phyloP scores from a whole-genome alignment of 2,888 invertebrate genomes.

The Lochmaea crataegi region DNA sequence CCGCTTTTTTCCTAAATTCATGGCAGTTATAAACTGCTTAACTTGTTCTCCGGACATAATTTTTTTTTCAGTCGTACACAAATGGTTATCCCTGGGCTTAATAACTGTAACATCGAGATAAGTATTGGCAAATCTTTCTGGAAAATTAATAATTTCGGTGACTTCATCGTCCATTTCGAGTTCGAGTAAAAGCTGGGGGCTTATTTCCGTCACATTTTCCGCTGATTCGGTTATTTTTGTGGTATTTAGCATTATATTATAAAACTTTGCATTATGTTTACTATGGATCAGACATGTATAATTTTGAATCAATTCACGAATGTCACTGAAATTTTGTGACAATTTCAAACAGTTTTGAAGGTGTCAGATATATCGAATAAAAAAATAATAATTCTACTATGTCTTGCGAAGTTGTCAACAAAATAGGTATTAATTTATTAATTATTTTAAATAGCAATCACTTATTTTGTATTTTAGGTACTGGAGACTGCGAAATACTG shows the following conservation, averaged over 20 bases:
- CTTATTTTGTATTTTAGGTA: slow-evolving; percentile 39
- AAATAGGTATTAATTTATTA: slow-evolving; percentile 40
- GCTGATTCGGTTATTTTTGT: slow-evolving; percentile 34
- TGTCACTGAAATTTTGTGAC: slow-evolving; percentile 20
- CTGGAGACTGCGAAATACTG: slow-evolving; percentile 49
- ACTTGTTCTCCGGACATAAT: slow-evolving; percentile 52
- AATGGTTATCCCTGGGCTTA: slow-evolving; percentile 53
- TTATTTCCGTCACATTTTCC: slow-evolving; percentile 41
- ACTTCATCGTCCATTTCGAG: slow-evolving; percentile 60
- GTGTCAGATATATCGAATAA: slow-evolving; percentile 1
- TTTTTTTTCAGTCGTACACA: slow-evolving; percentile 48
- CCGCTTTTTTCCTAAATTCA: slow-evolving; percentile 49
- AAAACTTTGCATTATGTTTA: slow-evolving; percentile 39
- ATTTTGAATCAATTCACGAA: slow-evolving; percentile 37
- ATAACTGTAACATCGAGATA: slow-evolving; percentile 61
- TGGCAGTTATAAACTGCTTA: slow-evolving; percentile 52
- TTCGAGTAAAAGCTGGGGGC: slow-evolving; percentile 58
- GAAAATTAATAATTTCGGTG: slow-evolving; percentile 55
- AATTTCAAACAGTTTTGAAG: neutral
- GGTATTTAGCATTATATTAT: slow-evolving; percentile 42
- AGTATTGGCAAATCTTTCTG: slow-evolving; percentile 54
- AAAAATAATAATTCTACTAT: slow-evolving; percentile 28
- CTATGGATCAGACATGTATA: slow-evolving; percentile 34
- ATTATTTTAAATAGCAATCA: neutral
- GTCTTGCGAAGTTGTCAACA: slow-evolving; percentile 45